Conservation (phyloP, 2,113 vertebrate species). For the Oreochromis spilurus region DNA sequence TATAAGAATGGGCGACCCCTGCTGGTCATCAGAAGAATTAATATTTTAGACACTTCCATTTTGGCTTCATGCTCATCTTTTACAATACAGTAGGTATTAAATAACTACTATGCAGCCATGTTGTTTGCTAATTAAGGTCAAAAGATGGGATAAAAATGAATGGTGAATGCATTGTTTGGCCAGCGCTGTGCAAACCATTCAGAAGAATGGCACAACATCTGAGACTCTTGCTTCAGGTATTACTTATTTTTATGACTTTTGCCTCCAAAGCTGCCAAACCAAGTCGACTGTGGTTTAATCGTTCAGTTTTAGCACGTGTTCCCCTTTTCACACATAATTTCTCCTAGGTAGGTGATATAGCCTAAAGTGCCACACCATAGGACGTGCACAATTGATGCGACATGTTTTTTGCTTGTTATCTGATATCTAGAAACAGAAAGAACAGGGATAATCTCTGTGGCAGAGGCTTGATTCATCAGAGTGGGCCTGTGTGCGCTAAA, state of each 20-base stretch:
- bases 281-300: not conserved
- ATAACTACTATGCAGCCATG: not conserved
- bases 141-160: fast-evolving
- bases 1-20: not conserved
- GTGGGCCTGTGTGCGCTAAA: not conserved
- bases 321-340: not conserved
- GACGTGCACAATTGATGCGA: not conserved
- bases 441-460: not conserved
- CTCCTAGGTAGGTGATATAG: not conserved
- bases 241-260: not conserved
- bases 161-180: not conserved
- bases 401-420: not conserved
- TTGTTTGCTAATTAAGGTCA: not conserved
- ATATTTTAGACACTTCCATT: not conserved
- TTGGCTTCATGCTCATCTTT: not conserved
- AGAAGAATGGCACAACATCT: not conserved
- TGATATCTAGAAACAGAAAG: not conserved
- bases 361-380: not conserved
- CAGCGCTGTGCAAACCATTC: not conserved
- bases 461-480: not conserved
- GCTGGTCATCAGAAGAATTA: not conserved
- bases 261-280: not conserved
- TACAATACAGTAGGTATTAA: not conserved
- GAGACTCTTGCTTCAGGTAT: not conserved
- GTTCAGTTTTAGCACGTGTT: not conserved